Conservation (phyloP, 2,113 vertebrate genomes). For the Verasper variegatus region DNA sequence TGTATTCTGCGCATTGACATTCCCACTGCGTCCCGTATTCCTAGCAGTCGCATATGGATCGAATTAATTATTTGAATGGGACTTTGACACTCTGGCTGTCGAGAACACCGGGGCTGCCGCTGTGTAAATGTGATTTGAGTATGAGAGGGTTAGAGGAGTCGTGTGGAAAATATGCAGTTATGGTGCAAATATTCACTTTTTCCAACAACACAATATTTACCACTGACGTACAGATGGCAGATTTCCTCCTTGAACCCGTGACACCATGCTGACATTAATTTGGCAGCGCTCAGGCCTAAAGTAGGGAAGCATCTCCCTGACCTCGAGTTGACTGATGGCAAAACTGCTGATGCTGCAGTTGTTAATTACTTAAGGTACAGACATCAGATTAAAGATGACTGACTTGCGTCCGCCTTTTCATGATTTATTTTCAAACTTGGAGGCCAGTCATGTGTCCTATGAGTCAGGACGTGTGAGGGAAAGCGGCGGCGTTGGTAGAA, state of each 20-base stretch:
- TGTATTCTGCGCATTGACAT: neutral
- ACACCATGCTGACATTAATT: slow-evolving; percentile 4
- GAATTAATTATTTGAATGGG: slow-evolving; percentile 44
- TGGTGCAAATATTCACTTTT: neutral
- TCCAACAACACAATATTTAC: neutral
- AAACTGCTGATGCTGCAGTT: slow-evolving; percentile 42
- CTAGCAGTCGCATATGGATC: slow-evolving; percentile 20
- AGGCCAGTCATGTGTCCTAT: slow-evolving; percentile 36
- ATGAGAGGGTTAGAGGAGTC: neutral
- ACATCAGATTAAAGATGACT: slow-evolving; percentile 51
- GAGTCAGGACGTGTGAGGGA: slow-evolving; percentile 28
- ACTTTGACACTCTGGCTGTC: slow-evolving; percentile 12
- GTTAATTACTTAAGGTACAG: slow-evolving; percentile 47
- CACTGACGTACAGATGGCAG: neutral
- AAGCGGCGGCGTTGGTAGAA: neutral
- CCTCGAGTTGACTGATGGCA: slow-evolving; percentile 38
- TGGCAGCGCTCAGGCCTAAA: neutral
- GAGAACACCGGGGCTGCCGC: neutral
- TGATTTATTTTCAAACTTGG: slow-evolving; percentile 47
- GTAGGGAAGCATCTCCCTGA: slow-evolving; percentile 13
- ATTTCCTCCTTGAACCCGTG: neutral
- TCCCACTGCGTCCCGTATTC: neutral
- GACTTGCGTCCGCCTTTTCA: slow-evolving; percentile 39
- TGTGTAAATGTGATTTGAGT: slow-evolving; percentile 32
- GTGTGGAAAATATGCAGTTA: neutral